Evolutionary conservation across 1,140 invertebrate species (phyloP).

Genomic region (Panagrolaimus sp.): DNA sequence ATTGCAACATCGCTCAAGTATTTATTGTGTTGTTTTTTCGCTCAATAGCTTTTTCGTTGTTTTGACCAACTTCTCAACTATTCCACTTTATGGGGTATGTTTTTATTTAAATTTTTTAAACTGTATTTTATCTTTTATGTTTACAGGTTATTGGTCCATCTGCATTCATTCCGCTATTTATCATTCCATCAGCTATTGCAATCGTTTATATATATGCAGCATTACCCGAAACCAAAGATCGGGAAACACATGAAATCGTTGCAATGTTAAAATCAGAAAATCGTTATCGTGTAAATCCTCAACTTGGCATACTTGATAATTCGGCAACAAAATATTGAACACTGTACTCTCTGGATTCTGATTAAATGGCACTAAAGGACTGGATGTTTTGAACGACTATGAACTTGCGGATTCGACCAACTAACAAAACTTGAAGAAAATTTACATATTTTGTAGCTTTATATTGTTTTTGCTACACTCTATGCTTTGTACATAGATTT

Average conservation of each 20-base stretch:
- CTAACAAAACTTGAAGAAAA: too few species aligned
- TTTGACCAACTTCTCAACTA: conserved; percentile 42
- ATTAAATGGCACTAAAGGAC: too few species aligned
- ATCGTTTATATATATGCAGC: conserved; percentile 38
- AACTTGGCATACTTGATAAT: too few species aligned
- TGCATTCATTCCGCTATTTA: conserved; percentile 45
- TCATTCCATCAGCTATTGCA: conserved; percentile 36
- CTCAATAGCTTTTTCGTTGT: conserved; percentile 49
- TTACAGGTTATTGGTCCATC: conserved; percentile 42
- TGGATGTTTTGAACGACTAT: too few species aligned
- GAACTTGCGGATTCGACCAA: too few species aligned
- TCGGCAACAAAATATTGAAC: too few species aligned
- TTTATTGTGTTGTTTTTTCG: conserved; percentile 53
- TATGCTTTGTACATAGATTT: too few species aligned
- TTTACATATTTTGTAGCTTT: too few species aligned
- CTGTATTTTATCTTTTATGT: not conserved
- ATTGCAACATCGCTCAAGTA: conserved; percentile 43
- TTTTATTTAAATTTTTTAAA: not conserved
- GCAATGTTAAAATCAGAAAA: not conserved
- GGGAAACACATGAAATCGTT: not conserved
- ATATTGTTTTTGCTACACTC: too few species aligned
- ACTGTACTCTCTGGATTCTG: too few species aligned
- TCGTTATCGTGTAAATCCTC: too few species aligned
- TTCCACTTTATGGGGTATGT: not conserved
- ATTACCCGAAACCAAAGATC: conserved; percentile 36